Conservation (phyloP, 2,888 invertebrate genomes). For the Cephus pygmeus region DNA sequence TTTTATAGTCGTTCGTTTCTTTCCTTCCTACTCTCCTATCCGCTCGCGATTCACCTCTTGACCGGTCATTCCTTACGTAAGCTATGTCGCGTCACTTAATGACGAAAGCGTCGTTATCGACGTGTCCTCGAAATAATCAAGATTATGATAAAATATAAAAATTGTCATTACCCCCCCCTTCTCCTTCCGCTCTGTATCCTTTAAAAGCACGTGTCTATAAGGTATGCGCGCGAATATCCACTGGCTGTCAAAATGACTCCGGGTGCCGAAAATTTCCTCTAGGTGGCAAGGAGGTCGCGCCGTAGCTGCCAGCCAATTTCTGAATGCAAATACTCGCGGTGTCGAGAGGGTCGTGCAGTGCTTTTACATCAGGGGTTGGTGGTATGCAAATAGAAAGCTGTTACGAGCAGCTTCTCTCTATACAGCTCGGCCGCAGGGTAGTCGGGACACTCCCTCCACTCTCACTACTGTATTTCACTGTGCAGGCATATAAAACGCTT, state of each 20-base stretch:
- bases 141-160: not conserved
- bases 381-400: constrained; percentile 64
- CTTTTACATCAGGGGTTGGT: constrained; percentile 29
- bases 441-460: not conserved
- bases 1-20: constrained; percentile 28
- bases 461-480: not conserved
- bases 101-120: not conserved
- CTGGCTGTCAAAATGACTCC: not conserved
- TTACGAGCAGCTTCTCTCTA: constrained; percentile 39
- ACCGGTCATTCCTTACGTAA: not conserved
- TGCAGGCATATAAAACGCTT: not conserved
- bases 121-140: not conserved
- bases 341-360: constrained; percentile 45
- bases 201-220: not conserved
- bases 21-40: constrained; percentile 25
- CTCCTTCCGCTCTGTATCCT: not conserved
- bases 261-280: constrained; percentile 8
- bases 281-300: constrained; percentile 53
- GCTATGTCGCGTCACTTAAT: not conserved
- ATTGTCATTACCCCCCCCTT: not conserved
- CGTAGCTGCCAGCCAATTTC: constrained; percentile 62
- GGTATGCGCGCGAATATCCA: not conserved
- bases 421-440: constrained; percentile 29
- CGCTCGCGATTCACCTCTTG: constrained; percentile 19
- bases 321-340: constrained; percentile 65